Conservation (phyloP, 2,888 invertebrate genomes). For the Athalia rosae region DNA sequence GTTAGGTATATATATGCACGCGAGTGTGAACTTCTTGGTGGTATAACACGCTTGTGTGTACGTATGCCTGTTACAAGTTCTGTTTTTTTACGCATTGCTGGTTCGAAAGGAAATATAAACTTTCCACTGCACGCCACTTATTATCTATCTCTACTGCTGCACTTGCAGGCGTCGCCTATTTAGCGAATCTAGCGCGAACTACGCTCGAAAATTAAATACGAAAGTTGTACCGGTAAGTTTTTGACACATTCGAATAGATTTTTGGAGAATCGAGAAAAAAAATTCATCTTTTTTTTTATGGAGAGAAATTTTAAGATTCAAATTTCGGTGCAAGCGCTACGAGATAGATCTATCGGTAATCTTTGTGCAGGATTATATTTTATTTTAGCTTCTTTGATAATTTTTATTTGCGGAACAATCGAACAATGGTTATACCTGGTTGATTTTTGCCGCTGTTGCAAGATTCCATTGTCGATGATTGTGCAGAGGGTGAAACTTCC, state of each 20-base stretch:
- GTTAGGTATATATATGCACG: background rate
- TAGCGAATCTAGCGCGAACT: conserved; percentile 6
- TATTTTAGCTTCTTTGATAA: background rate
- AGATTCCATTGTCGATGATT: conserved; percentile 37
- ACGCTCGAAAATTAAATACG: no score
- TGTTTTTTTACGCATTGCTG: conserved; percentile 40
- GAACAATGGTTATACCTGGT: conserved; percentile 38
- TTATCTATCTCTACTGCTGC: background rate
- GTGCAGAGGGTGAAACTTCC: conserved; percentile 50
- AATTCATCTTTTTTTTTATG: no score
- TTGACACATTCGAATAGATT: no score
- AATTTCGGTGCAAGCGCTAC: no score
- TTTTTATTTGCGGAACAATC: conserved; percentile 14
- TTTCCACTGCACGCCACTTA: conserved; percentile 16
- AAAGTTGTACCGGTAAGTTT: background rate
- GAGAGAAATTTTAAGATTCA: no score
- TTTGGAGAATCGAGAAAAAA: no score
- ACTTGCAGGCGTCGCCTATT: background rate
- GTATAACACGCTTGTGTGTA: background rate
- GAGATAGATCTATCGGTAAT: no score
- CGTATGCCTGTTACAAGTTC: conserved; percentile 10
- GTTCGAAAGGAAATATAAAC: conserved; percentile 39
- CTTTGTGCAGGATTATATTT: background rate
- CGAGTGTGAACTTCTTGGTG: background rate
- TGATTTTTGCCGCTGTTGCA: background rate